Conservation (phyloP, 1,140 invertebrate species). For the Papilio aristodemus region DNA sequence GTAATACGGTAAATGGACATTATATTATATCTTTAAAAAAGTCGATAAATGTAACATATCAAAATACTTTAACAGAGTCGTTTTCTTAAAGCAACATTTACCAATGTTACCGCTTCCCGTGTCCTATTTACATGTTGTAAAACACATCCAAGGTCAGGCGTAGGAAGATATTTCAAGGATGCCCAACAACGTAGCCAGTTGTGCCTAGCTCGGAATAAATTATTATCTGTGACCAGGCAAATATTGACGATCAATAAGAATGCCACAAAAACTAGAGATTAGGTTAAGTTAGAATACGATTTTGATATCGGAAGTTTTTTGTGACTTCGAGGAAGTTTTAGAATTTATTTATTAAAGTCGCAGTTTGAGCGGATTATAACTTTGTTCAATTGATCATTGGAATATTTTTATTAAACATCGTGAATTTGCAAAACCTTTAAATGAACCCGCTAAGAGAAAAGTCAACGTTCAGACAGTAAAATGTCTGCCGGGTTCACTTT, state of each 20-base stretch:
- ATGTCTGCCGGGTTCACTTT: background rate
- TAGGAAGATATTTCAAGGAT: slow-evolving; percentile 42
- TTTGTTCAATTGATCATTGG: background rate
- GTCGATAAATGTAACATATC: slow-evolving; percentile 11
- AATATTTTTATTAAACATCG: no score
- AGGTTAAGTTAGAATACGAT: slow-evolving; percentile 1
- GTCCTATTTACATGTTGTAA: slow-evolving; percentile 45
- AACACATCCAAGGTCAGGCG: slow-evolving; percentile 35
- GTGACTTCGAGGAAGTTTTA: background rate
- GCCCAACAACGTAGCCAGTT: slow-evolving; percentile 18
- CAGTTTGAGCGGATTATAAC: background rate
- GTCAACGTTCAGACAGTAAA: no score
- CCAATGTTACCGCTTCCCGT: slow-evolving; percentile 49
- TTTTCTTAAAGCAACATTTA: slow-evolving; percentile 36
- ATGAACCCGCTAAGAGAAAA: no score
- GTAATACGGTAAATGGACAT: no score
- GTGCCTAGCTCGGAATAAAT: background rate
- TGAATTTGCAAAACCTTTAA: no score
- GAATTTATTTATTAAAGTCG: background rate
- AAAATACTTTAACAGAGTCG: background rate
- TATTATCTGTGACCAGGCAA: slow-evolving; percentile 14
- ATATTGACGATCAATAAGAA: slow-evolving; percentile 9
- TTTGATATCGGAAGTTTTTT: slow-evolving; percentile 10
- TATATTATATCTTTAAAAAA: no score
- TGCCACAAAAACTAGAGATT: slow-evolving; percentile 14